Evolutionary conservation across 2,797 vertebrate genomes (phyloP), one percentile per base, ranked within the genome.

Genomic region (Echiichthys vipera): DNA sequence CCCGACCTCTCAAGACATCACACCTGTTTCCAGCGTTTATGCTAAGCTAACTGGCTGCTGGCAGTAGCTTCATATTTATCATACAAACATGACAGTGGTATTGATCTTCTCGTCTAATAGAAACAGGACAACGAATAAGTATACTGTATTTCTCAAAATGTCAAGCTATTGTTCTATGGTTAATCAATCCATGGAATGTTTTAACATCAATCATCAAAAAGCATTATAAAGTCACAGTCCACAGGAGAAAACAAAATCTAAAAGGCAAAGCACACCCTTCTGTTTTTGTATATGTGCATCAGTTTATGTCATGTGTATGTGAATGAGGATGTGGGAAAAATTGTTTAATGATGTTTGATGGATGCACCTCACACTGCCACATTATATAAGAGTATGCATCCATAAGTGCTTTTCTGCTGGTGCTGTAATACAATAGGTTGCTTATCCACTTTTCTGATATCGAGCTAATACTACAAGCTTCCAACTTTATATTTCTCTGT

Each of bases 401-500:
- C 17, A 22, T 12, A 18, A 49, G 24, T 22, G 15, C 22, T 50
- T 45, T 14, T 54, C 22, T 67, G 5, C 34, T 57, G 25, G 36
- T 34, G 50, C 62, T 74, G 5, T 27, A 15, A 54, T n/a, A 66
- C 27, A 53, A 42, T 8, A 14, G n/a, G 54, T 36, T 37, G 22
- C 43, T 65, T 43, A 46, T 68, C n/a, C 25, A 71, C 55, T 46
- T 36, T 43, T 32, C 42, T 57, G 27, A 37, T 47, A 47, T 42
- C 13, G 10, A 20, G 17, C 6, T 30, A 13, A 58, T 13, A 39
- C 46, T 32, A 53, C 34, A 43, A 43, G 7, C 43, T 68, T 45
- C 65, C 58, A 51, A 47, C 57, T 18, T 27, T 20, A 49, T 61
- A n/a, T n/a, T 27, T 59, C 49, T 13, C 34, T 58, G 58, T 67